phyloP scores from a whole-genome alignment of 2,797 vertebrate species.

The Ceyx erithaca region DNA sequence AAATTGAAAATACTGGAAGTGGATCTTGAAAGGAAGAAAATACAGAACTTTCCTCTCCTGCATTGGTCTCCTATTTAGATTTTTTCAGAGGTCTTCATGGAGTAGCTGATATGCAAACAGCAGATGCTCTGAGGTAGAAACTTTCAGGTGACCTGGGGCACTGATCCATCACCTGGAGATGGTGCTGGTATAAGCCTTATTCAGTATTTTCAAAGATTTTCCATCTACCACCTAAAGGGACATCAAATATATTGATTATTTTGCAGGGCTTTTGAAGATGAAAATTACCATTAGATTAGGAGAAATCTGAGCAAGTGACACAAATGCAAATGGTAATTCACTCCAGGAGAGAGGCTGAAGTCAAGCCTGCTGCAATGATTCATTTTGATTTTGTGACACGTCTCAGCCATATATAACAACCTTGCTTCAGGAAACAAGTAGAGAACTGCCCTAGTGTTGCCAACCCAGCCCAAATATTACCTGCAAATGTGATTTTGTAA shows the following conservation, averaged over 20 bases:
- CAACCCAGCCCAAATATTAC: background rate
- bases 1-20: background rate
- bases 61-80: background rate
- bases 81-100: background rate
- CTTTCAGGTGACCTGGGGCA: background rate
- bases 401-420: background rate
- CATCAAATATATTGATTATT: slow-evolving; percentile 1
- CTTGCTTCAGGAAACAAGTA: background rate
- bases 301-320: background rate
- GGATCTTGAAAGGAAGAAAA: background rate
- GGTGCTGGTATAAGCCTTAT: background rate
- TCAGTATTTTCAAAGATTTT: background rate
- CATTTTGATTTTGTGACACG: background rate
- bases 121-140: background rate
- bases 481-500: background rate
- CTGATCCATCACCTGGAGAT: background rate
- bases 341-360: background rate
- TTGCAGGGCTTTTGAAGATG: background rate
- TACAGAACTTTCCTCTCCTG: background rate
- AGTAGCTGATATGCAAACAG: background rate
- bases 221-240: background rate
- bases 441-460: background rate
- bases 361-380: background rate
- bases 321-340: background rate
- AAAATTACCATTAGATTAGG: background rate